Conservation (phyloP, 92 coral and sea anemone genomes). For the Epizoanthus scotinus region DNA sequence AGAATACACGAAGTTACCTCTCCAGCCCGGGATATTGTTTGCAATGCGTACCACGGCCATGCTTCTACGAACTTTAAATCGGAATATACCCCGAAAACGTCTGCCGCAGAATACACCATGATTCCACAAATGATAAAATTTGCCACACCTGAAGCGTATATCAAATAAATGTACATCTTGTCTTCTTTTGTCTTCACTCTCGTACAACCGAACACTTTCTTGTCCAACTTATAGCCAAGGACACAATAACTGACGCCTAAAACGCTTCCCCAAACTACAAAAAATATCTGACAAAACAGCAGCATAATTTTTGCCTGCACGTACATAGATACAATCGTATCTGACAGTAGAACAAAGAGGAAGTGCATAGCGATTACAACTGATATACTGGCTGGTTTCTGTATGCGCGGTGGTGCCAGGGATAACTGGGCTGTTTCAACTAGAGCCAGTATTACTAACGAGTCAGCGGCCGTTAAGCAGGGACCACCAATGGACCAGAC, state of each 20-base stretch:
- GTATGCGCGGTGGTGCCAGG: conserved; percentile 79
- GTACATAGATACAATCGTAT: conserved; percentile 73
- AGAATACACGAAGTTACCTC: conserved; percentile 80
- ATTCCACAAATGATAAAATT: conserved; percentile 67
- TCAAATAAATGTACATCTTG: conserved; percentile 65
- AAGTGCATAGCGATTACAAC: conserved; percentile 69
- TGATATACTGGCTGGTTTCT: conserved; percentile 58
- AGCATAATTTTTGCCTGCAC: conserved; percentile 91
- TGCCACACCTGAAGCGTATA: conserved; percentile 87
- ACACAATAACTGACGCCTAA: conserved; percentile 75
- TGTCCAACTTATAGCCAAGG: conserved; percentile 86
- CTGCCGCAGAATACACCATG: conserved; percentile 75
- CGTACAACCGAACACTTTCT: conserved; percentile 76
- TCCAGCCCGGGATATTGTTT: conserved; percentile 70
- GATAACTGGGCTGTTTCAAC: conserved; percentile 74
- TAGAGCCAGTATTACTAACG: conserved; percentile 90
- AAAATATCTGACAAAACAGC: conserved; percentile 84
- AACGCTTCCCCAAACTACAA: conserved; percentile 74
- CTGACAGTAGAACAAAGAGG: conserved; percentile 70
- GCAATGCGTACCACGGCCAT: conserved; percentile 92
- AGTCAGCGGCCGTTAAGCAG: conserved; percentile 90
- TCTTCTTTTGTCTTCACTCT: conserved; percentile 70
- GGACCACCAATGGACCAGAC: conserved; percentile 97
- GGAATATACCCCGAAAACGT: conserved; percentile 90
- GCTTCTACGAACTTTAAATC: conserved; percentile 82